Percentiles rank a stretch among this genome's conserved stretches.
These are phyloP conservation scores for Dermatemys mawii DNA, from an alignment of 2,113 vertebrate genomes.

Conservation along the genomic window DNA sequence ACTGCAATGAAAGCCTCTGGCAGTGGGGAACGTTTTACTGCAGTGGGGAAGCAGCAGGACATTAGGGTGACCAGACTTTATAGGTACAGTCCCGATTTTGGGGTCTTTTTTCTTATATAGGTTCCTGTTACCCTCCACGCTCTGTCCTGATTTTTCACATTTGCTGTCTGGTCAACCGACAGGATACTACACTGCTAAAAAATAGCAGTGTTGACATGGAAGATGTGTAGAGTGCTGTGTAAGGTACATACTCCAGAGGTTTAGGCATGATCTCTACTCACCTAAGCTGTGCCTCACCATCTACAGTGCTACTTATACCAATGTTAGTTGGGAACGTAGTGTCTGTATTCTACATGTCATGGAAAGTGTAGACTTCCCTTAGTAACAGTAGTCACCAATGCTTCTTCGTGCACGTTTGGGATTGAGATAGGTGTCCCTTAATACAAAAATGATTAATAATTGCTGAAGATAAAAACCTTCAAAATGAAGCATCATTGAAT, in stretches of 20 bases:
- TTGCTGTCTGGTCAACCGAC: too few species aligned
- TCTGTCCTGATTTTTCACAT: too few species aligned
- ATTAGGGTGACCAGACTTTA: too few species aligned
- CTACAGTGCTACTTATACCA: not conserved
- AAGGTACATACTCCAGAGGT: too few species aligned
- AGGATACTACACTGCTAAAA: too few species aligned
- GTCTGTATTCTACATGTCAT: not conserved
- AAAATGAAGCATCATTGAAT: not conserved
- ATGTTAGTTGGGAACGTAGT: not conserved
- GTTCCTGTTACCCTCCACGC: too few species aligned
- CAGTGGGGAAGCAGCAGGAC: too few species aligned
- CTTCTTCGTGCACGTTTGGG: not conserved
- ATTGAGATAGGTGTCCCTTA: not conserved
- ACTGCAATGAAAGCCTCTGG: not conserved
- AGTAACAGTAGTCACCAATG: not conserved
- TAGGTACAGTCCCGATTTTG: too few species aligned
- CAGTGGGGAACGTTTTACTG: too few species aligned
- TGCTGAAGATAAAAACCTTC: not conserved
- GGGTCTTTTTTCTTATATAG: too few species aligned
- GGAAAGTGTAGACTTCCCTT: too few species aligned
- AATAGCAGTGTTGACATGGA: not conserved
- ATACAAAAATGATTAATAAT: not conserved
- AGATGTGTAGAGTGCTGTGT: not conserved
- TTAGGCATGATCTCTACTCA: not conserved
- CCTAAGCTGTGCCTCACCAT: not conserved